Base-by-base conservation (phyloP, 2,888 invertebrate genomes). In the Aricia artaxerxes region DNA sequence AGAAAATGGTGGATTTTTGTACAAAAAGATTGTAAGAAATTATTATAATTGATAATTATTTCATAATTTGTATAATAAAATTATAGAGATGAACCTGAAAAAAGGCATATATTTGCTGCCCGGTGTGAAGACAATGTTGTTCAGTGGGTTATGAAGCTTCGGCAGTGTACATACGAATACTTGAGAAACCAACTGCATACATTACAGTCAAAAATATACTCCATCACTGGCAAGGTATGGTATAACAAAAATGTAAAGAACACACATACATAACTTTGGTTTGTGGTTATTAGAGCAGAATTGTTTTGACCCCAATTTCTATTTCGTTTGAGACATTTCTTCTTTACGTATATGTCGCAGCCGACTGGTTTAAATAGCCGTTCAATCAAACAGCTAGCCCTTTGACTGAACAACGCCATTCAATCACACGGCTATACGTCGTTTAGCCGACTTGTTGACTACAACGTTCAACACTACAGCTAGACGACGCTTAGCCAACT, bases 101-200 rank as follows among this genome's bases (percentile, higher is more conserved):
- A 96, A 84, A 95, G 96, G 76, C 97, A 97, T 86, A 88, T 97
- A 79, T 96, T 97, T 85, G 96, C 96, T 72, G 96, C 96, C 57
- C 94, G 96, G 76, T 96, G 97, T 77, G 97, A 97, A 86, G 94
- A 95, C 73, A 96, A 96, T 90, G 96, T 97, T 2, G 95, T 96
- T 79, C 95, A 96, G 81, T 97, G 97, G 97, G 96, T 97, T 7
- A 92, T 95, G 80, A 95, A 95, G 73, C 88, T 97, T 78, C 95
- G 96, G 84, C 94, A 95, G 84, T 95, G 97, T 81, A 96, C 97
- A n/a, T 97, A 97, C 86, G 97, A 96, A 87, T 96, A 96, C 85
- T 95, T 96, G 91, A 91, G 97, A 81, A 95, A 95, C 77, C 95
- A 95, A 82, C 93, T 96, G 75, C 95, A 96, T 78, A 93, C 95